phyloP scores from a whole-genome alignment of 2,113 vertebrate species.

The Colossoma macropomum region DNA sequence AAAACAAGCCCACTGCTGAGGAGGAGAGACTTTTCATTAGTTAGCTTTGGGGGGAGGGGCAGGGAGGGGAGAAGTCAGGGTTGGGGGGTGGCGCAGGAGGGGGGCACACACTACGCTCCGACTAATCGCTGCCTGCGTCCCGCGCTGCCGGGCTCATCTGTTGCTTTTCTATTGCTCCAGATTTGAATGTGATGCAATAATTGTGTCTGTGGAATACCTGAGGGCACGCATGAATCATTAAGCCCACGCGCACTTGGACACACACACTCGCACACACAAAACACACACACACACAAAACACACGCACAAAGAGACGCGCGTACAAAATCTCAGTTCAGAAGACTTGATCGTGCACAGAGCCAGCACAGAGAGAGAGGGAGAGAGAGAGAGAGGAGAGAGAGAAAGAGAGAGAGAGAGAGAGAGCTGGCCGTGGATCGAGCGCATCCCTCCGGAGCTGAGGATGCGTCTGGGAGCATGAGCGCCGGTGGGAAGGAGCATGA shows the following conservation, averaged over 20 bases:
- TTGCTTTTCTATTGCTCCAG: constrained; percentile 49
- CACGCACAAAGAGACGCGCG: constrained; percentile 13
- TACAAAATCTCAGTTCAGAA: constrained; percentile 31
- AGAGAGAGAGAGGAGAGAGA: constrained; percentile 56
- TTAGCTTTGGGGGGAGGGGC: not conserved
- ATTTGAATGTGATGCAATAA: constrained; percentile 71
- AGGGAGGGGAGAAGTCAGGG: not conserved
- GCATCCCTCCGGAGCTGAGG: constrained; percentile 71
- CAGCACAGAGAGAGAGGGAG: constrained; percentile 50
- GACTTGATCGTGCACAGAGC: not conserved
- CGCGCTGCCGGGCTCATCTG: constrained; percentile 50
- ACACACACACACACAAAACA: constrained; percentile 25
- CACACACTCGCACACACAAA: constrained; percentile 45
- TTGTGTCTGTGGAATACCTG: constrained; percentile 61
- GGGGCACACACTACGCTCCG: not conserved
- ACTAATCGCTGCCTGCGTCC: constrained; percentile 19
- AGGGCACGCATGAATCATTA: constrained; percentile 69
- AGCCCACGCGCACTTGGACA: constrained; percentile 31
- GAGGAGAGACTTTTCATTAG: constrained; percentile 44
- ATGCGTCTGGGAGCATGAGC: constrained; percentile 81
- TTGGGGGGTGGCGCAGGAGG: not conserved
- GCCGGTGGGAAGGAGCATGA: constrained; percentile 78
- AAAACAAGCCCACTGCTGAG: constrained; percentile 72
- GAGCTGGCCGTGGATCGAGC: constrained; percentile 43
- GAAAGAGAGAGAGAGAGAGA: constrained; percentile 57